Conservation (phyloP, 2,797 vertebrate species). For the Pangasius larnaudii region DNA sequence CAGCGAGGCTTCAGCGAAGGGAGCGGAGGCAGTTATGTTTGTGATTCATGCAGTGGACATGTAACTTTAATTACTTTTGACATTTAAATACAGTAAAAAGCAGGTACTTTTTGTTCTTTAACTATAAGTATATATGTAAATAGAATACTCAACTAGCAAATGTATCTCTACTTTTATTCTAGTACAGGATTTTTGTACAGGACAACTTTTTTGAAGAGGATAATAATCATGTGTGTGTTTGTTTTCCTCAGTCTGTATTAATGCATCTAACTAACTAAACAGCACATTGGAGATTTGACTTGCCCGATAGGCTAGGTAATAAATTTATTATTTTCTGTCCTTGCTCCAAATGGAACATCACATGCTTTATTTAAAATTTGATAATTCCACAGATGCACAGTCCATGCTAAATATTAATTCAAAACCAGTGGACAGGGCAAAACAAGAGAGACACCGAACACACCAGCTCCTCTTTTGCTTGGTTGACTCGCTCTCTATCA, state of each 20-base stretch:
- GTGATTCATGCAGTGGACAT: background rate
- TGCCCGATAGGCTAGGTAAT: background rate
- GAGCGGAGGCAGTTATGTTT: background rate
- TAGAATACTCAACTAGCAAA: background rate
- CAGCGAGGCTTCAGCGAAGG: background rate
- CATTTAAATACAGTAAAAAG: background rate
- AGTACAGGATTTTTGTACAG: background rate
- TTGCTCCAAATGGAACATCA: background rate
- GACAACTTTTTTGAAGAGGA: background rate
- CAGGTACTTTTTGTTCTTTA: background rate
- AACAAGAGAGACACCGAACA: background rate
- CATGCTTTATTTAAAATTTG: background rate
- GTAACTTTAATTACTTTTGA: background rate
- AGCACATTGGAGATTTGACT: background rate
- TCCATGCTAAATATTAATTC: background rate
- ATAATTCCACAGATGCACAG: background rate
- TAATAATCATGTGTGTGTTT: background rate
- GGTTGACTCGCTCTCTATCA: conserved; percentile 30
- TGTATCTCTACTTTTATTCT: background rate
- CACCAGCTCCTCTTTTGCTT: background rate
- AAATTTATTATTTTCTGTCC: background rate
- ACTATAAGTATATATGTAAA: background rate
- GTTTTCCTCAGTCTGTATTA: background rate
- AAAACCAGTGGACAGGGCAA: conserved; percentile 7
- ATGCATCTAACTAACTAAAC: background rate